phyloP scores from a whole-genome alignment of 2,888 invertebrate genomes.

The Aphelenchoides bicaudatus region DNA sequence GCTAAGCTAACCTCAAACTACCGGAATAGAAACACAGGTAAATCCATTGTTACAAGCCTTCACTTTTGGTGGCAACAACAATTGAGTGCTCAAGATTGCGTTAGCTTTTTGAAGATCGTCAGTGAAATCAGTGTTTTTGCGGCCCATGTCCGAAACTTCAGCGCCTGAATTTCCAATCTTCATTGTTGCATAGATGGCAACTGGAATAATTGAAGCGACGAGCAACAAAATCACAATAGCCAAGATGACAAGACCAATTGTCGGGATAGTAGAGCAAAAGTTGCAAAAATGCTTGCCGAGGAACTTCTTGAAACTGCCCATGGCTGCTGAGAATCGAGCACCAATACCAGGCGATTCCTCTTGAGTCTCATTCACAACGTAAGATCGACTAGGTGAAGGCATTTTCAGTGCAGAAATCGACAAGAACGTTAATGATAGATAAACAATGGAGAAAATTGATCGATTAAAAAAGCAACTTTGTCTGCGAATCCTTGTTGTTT shows the following conservation, averaged over 20 bases:
- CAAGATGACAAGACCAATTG: constrained; percentile 35
- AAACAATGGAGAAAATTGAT: no score
- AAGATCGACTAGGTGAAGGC: no score
- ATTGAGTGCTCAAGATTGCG: not conserved
- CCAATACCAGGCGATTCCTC: no score
- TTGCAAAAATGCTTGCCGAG: no score
- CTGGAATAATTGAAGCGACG: constrained; percentile 34
- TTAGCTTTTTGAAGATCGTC: not conserved
- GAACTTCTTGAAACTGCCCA: no score
- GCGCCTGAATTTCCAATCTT: not conserved
- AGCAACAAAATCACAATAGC: constrained; percentile 31
- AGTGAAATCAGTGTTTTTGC: not conserved
- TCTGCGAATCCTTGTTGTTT: no score
- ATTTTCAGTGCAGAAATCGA: no score
- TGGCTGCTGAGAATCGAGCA: no score
- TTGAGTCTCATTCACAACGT: no score
- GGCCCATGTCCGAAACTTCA: not conserved
- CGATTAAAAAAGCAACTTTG: no score
- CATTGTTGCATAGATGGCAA: constrained; percentile 22
- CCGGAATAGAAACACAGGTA: constrained; percentile 43
- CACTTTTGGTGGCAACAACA: constrained; percentile 44
- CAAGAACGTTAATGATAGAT: no score
- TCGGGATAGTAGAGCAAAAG: constrained; percentile 31
- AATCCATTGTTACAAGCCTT: constrained; percentile 50
- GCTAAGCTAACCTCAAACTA: constrained; percentile 14